Percentiles rank a stretch among this genome's conserved stretches.
Conservation (phyloP, 2,888 invertebrate genomes). For the Ashinkailepas kermadecensis region DNA sequence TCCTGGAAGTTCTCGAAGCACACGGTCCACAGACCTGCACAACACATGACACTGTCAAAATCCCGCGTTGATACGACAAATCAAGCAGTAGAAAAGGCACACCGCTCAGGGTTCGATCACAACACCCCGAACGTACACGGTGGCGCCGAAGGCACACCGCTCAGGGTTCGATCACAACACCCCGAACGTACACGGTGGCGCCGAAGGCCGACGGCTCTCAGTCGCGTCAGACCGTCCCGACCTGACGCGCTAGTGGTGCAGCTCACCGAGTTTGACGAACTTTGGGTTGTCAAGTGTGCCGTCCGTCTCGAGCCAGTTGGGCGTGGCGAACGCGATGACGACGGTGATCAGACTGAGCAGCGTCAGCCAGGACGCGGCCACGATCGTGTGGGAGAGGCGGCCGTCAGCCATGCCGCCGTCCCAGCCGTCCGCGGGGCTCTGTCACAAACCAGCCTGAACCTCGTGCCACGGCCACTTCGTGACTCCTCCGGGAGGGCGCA, state of each 20-base stretch:
- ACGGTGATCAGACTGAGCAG: constrained; percentile 29
- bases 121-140: too few relatives aligned
- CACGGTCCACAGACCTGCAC: constrained; percentile 82
- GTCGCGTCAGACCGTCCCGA: too few relatives aligned
- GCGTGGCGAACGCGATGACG: constrained; percentile 38
- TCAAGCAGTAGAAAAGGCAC: too few relatives aligned
- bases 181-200: too few relatives aligned
- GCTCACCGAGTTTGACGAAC: constrained; percentile 69
- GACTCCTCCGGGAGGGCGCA: too few relatives aligned
- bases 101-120: too few relatives aligned
- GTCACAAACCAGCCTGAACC: not conserved
- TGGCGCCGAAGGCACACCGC: too few relatives aligned
- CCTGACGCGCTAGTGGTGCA: too few relatives aligned
- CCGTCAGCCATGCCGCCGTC: not conserved
- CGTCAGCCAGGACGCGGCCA: constrained; percentile 1
- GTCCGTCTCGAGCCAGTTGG: constrained; percentile 39
- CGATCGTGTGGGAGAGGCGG: not conserved
- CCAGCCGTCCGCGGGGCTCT: not conserved
- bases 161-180: too few relatives aligned
- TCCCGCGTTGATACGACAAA: too few relatives aligned
- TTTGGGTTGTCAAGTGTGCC: constrained; percentile 59
- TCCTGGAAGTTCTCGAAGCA: constrained; percentile 85
- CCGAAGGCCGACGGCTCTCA: too few relatives aligned
- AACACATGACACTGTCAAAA: too few relatives aligned
- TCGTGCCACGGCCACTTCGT: not conserved